A percentile compares a stretch with the other conserved stretches of the same genome.
Conservation (phyloP, 2,888 invertebrate species). For the Holacanthella duospinosa region DNA sequence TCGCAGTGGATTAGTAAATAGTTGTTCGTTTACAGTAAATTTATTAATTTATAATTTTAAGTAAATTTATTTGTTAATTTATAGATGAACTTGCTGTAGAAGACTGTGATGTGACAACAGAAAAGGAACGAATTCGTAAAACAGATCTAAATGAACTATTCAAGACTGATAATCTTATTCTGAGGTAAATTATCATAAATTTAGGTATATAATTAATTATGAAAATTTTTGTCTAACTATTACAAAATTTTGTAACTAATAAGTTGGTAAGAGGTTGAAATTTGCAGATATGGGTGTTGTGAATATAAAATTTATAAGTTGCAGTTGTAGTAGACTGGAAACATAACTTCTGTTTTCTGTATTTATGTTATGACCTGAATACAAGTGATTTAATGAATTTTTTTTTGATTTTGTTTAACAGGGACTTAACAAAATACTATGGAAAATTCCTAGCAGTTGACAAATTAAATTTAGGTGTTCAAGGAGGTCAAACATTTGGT, state of each 20-base stretch:
- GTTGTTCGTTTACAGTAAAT: too few species aligned
- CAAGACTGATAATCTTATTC: slow-evolving; percentile 18
- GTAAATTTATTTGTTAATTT: too few species aligned
- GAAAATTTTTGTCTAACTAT: neutral
- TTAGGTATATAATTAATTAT: slow-evolving; percentile 4
- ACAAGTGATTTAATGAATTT: too few species aligned
- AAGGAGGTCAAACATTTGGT: slow-evolving; percentile 67
- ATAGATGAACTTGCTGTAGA: slow-evolving; percentile 19
- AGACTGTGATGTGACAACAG: slow-evolving; percentile 31
- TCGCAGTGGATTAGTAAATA: too few species aligned
- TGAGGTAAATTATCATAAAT: slow-evolving; percentile 15
- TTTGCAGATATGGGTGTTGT: neutral
- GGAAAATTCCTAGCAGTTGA: slow-evolving; percentile 65
- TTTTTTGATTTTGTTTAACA: slow-evolving; percentile 31
- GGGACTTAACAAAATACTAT: slow-evolving; percentile 61
- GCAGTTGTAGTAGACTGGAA: too few species aligned
- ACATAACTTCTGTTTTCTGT: too few species aligned
- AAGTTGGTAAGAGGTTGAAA: neutral
- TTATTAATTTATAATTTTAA: too few species aligned
- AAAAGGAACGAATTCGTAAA: slow-evolving; percentile 27
- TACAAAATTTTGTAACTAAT: neutral
- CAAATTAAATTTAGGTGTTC: slow-evolving; percentile 58
- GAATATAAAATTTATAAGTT: slow-evolving; percentile 3
- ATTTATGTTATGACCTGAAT: too few species aligned
- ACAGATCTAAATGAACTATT: slow-evolving; percentile 13